Evolutionary conservation across 92 coral and sea anemone species (phyloP).

Genomic region (Phymanthus crucifer): DNA sequence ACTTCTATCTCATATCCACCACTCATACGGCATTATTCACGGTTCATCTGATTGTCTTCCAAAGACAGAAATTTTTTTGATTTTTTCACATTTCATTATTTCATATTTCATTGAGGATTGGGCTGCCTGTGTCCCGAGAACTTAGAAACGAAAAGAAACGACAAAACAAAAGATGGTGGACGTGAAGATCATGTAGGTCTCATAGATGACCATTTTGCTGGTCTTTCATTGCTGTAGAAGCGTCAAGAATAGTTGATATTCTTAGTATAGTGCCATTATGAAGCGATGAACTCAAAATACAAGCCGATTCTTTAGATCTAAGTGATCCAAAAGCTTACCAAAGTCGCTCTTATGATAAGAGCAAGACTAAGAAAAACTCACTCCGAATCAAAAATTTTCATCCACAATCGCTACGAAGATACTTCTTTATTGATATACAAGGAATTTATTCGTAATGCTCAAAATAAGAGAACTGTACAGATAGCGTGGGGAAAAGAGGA

Average conservation of each 20-base stretch:
- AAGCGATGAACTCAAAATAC: background rate
- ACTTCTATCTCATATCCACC: no score
- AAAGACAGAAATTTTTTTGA: no score
- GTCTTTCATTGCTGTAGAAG: background rate
- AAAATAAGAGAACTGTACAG: background rate
- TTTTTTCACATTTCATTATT: no score
- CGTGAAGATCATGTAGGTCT: background rate
- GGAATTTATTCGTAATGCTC: slow-evolving; percentile 2
- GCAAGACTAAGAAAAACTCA: slow-evolving; percentile 24
- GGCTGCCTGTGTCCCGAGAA: background rate
- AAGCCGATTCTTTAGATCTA: background rate
- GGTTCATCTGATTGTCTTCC: no score
- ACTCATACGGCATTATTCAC: no score
- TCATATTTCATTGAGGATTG: no score
- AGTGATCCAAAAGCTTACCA: background rate
- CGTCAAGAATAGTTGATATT: background rate
- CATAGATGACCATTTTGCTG: background rate
- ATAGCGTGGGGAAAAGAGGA: slow-evolving; percentile 12
- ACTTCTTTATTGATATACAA: slow-evolving; percentile 30
- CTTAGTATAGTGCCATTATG: background rate
- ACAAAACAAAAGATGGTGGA: background rate
- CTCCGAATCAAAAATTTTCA: slow-evolving; percentile 19
- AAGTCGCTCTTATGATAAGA: background rate
- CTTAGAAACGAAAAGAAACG: background rate
- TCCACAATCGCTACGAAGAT: slow-evolving; percentile 41